Conservation (phyloP, 2,797 vertebrate genomes). For the Enteromius paludinosus region DNA sequence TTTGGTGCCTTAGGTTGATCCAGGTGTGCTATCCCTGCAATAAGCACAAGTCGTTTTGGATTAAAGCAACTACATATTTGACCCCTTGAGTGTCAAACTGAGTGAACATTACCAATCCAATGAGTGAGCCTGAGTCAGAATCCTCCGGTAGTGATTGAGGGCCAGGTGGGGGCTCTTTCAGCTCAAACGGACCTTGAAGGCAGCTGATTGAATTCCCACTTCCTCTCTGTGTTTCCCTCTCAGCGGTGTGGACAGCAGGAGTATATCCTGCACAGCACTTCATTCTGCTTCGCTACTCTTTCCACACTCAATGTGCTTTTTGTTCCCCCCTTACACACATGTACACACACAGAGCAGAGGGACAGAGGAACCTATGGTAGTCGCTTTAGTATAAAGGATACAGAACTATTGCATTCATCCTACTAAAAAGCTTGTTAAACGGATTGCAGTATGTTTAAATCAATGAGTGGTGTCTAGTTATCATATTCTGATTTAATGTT, state of each 20-base stretch:
- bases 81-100: neutral
- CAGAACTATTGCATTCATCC: neutral
- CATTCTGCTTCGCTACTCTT: slow-evolving; percentile 49
- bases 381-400: neutral
- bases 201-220: slow-evolving; percentile 71
- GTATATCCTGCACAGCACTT: slow-evolving; percentile 58
- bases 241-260: slow-evolving; percentile 54
- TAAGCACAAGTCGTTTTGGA: neutral
- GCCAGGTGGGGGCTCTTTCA: slow-evolving; percentile 74
- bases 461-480: neutral
- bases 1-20: neutral
- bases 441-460: neutral
- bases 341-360: slow-evolving; percentile 2
- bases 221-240: slow-evolving; percentile 66
- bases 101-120: slow-evolving; percentile 1
- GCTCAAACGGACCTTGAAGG: slow-evolving; percentile 78
- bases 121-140: slow-evolving; percentile 29
- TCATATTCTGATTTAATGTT: neutral
- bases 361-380: neutral
- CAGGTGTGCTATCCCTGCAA: neutral
- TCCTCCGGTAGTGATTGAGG: slow-evolving; percentile 53
- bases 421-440: neutral
- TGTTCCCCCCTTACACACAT: slow-evolving; percentile 55
- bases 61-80: neutral
- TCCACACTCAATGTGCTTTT: slow-evolving; percentile 69